phyloP scores from a whole-genome alignment of 2,888 invertebrate species.

The Gortyna flavago region DNA sequence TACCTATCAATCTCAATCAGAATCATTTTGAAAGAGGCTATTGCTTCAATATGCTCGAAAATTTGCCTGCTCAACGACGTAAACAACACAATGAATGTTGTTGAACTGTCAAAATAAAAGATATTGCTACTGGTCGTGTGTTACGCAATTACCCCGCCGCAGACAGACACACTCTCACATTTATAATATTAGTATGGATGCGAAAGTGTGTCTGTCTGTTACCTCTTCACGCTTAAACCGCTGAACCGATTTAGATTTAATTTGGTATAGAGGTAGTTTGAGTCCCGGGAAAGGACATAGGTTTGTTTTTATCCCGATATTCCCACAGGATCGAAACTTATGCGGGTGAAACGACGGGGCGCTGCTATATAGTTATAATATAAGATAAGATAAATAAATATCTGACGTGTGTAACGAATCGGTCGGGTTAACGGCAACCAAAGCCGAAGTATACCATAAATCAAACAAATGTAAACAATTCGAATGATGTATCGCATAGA shows the following conservation, averaged over 20 bases:
- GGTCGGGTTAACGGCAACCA: constrained; percentile 38
- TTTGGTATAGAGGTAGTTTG: too few species aligned
- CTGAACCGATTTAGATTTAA: too few species aligned
- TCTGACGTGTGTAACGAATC: constrained; percentile 49
- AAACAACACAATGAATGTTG: too few species aligned
- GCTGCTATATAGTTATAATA: constrained; percentile 12
- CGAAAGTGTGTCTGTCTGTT: too few species aligned
- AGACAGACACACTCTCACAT: too few species aligned
- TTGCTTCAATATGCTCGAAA: neutral
- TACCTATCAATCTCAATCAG: neutral
- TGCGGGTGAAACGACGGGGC: too few species aligned
- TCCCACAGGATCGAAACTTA: too few species aligned
- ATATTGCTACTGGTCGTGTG: neutral
- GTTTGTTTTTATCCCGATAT: too few species aligned
- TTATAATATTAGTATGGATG: too few species aligned
- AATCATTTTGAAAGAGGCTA: neutral
- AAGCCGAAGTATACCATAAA: constrained; percentile 53
- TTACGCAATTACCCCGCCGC: neutral
- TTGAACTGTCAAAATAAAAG: too few species aligned
- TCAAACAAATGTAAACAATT: constrained; percentile 64
- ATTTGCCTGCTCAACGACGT: neutral
- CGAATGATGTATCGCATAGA: constrained; percentile 53
- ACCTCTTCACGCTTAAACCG: too few species aligned
- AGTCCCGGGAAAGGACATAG: too few species aligned
- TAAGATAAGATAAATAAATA: constrained; percentile 58